These are phyloP conservation scores for Urocolius indicus DNA, from an alignment of 2,113 vertebrate species.

Conservation along the genomic window DNA sequence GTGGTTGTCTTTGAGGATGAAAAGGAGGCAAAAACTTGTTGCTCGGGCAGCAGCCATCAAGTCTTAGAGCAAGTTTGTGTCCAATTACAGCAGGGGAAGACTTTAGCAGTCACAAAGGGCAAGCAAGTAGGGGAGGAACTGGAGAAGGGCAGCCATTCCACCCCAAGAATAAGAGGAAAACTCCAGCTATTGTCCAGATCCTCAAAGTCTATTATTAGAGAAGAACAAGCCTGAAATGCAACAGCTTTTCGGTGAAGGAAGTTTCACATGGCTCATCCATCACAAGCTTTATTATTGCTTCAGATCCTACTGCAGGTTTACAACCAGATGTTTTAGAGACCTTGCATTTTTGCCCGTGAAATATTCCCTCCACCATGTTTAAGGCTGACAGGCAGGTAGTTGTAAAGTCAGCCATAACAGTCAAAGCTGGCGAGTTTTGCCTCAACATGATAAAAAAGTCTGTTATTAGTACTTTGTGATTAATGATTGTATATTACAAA, in stretches of 20 bases:
- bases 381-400: slow-evolving; percentile 75
- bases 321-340: slow-evolving; percentile 69
- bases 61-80: not conserved
- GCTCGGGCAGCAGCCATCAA: not conserved
- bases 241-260: slow-evolving; percentile 48
- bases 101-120: not conserved
- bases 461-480: slow-evolving; percentile 76
- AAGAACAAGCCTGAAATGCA: slow-evolving; percentile 8
- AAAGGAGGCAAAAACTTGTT: not conserved
- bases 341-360: slow-evolving; percentile 64
- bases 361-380: slow-evolving; percentile 71
- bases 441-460: slow-evolving; percentile 63
- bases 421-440: slow-evolving; percentile 74
- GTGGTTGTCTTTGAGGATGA: too few relatives aligned
- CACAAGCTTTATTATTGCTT: slow-evolving; percentile 59
- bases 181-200: not conserved
- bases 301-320: slow-evolving; percentile 68
- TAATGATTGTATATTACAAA: slow-evolving; percentile 72
- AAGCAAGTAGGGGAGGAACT: not conserved
- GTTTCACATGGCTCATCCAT: slow-evolving; percentile 58
- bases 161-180: not conserved
- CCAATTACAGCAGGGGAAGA: not conserved
- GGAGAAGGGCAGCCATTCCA: not conserved
- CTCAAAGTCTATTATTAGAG: slow-evolving; percentile 40
- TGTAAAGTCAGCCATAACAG: slow-evolving; percentile 77